Evolutionary conservation across 2,113 vertebrate genomes (phyloP).

Genomic region (Dromiciops gliroides): DNA sequence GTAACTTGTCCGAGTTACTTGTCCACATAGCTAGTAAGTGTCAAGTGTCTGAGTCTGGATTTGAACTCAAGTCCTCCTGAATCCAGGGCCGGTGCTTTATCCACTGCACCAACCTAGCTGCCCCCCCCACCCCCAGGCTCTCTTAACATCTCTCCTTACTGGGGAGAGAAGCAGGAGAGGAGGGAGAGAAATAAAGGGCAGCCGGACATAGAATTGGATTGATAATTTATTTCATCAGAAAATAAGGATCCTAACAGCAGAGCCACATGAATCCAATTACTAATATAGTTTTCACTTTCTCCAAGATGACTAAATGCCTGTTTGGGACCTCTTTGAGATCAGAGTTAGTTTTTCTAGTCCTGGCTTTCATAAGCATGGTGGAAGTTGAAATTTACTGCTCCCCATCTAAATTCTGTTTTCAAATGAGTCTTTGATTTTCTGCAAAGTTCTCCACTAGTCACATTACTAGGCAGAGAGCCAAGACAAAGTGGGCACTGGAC

Average conservation of each 20-base stretch:
- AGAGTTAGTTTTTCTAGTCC: neutral
- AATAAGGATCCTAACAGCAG: neutral
- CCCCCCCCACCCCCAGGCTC: too few species aligned
- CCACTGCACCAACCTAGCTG: too few species aligned
- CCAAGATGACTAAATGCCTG: neutral
- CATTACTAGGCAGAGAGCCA: neutral
- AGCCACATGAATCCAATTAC: neutral
- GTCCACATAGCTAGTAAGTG: too few species aligned
- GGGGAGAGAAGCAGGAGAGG: neutral
- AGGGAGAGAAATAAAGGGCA: neutral
- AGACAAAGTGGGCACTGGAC: neutral
- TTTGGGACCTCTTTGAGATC: neutral
- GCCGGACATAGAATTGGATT: neutral
- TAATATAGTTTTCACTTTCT: neutral
- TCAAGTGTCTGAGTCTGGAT: too few species aligned
- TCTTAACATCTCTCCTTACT: neutral
- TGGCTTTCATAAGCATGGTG: neutral
- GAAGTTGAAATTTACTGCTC: neutral
- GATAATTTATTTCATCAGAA: neutral
- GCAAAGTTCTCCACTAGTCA: neutral
- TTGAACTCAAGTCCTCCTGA: too few species aligned
- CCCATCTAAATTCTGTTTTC: neutral
- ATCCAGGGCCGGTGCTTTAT: too few species aligned
- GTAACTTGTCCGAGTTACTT: too few species aligned
- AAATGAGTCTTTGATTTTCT: neutral